Conservation (phyloP, 92 coral and sea anemone species). For the Epizoanthus illoricatus region DNA sequence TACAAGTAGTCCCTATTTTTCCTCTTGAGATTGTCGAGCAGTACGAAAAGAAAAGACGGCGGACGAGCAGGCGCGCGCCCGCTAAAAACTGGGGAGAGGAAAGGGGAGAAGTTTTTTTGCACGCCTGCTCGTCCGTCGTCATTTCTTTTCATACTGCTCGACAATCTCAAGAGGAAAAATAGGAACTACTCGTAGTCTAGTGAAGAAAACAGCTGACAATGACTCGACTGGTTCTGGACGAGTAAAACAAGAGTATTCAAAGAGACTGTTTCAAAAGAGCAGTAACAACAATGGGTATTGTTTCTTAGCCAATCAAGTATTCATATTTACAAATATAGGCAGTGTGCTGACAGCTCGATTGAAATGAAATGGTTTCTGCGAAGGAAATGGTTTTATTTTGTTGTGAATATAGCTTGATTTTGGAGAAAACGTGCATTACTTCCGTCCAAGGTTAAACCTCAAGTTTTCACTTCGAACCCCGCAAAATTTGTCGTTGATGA, state of each 20-base stretch:
- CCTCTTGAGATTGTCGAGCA: too few relatives aligned
- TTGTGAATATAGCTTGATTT: not conserved
- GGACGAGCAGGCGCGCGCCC: too few relatives aligned
- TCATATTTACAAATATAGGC: not conserved
- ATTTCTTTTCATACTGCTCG: too few relatives aligned
- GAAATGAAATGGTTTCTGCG: not conserved
- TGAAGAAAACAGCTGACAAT: too few relatives aligned
- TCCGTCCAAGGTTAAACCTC: not conserved
- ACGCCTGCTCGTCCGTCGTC: too few relatives aligned
- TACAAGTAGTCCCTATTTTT: too few relatives aligned
- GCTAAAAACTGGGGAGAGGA: too few relatives aligned
- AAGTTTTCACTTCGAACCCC: slow-evolving; percentile 14
- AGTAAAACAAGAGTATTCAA: not conserved
- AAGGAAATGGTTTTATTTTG: slow-evolving; percentile 14
- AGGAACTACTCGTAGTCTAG: too few relatives aligned
- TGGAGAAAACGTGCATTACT: not conserved
- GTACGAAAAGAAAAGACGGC: too few relatives aligned
- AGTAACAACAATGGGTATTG: not conserved
- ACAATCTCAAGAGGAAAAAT: too few relatives aligned
- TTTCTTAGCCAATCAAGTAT: slow-evolving; percentile 6
- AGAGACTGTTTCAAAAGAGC: slow-evolving; percentile 13
- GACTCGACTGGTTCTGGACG: too few relatives aligned
- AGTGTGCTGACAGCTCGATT: not conserved
- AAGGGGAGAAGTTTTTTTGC: too few relatives aligned
- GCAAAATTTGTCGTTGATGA: slow-evolving; percentile 46